Conservation (phyloP, 2,888 invertebrate genomes). For the Scaptodrosophila latifasciaeformis region DNA sequence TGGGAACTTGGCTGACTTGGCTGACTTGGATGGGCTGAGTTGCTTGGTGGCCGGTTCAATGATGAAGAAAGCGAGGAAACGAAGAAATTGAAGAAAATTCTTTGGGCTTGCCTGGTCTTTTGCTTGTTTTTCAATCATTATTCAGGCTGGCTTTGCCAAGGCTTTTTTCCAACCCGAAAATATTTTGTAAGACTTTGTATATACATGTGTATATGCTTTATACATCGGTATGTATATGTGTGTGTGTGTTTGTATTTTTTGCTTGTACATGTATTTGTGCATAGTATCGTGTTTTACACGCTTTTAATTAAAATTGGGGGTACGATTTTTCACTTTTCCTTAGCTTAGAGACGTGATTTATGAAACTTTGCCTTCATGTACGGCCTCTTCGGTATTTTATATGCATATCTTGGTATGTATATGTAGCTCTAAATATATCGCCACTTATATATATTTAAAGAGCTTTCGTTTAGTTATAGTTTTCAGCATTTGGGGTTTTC, state of each 20-base stretch:
- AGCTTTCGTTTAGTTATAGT: neutral
- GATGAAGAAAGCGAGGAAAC: constrained; percentile 10
- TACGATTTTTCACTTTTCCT: constrained; percentile 64
- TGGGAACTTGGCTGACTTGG: no score
- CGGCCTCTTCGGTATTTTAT: neutral
- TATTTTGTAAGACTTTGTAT: constrained; percentile 39
- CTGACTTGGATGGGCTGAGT: no score
- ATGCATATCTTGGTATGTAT: constrained; percentile 46
- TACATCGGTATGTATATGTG: constrained; percentile 9
- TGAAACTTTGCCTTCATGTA: constrained; percentile 64
- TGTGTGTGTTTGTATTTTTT: constrained; percentile 10
- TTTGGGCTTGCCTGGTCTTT: constrained; percentile 5
- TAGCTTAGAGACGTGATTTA: constrained; percentile 61
- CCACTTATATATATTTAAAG: constrained; percentile 3
- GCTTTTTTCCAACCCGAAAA: constrained; percentile 54
- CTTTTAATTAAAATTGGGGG: constrained; percentile 67
- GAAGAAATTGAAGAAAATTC: neutral
- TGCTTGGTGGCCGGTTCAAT: no score
- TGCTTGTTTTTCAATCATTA: constrained; percentile 70
- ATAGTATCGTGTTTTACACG: constrained; percentile 66
- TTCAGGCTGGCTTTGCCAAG: constrained; percentile 62
- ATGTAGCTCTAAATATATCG: constrained; percentile 34
- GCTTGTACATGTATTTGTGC: constrained; percentile 23
- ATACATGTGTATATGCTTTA: constrained; percentile 1
- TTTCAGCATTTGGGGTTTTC: neutral